These are phyloP conservation scores for Heteractis magnifica DNA, from an alignment of 92 coral and sea anemone species.

Conservation along the genomic window DNA sequence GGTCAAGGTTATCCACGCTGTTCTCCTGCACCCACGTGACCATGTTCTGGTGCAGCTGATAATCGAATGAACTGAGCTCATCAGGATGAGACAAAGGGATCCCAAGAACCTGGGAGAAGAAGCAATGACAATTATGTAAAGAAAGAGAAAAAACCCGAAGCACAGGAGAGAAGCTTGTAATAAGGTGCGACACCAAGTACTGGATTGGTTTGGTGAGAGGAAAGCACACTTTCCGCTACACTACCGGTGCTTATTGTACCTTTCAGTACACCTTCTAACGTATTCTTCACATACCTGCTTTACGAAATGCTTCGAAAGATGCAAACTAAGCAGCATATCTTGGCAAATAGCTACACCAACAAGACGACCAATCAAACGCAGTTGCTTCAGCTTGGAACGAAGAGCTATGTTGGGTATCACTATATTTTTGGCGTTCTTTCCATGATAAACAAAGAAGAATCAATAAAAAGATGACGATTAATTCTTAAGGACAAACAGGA, in stretches of 20 bases:
- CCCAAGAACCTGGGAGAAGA: conserved; percentile 68
- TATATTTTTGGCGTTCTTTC: conserved; percentile 4
- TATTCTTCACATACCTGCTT: conserved; percentile 67
- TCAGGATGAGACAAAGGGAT: conserved; percentile 85
- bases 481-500: too few relatives aligned
- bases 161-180: too few relatives aligned
- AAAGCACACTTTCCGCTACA: too few relatives aligned
- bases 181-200: not conserved
- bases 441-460: not conserved
- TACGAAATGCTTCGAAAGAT: conserved; percentile 86
- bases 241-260: too few relatives aligned
- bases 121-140: not conserved
- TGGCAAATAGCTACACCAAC: conserved; percentile 86
- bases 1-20: conserved; percentile 68
- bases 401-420: conserved; percentile 40
- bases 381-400: conserved; percentile 73
- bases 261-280: too few relatives aligned
- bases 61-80: conserved; percentile 89
- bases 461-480: too few relatives aligned
- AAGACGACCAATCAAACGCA: conserved; percentile 79
- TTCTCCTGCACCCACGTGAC: conserved; percentile 82
- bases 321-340: conserved; percentile 66
- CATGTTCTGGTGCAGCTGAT: conserved; percentile 72
- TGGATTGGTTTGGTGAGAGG: too few relatives aligned
- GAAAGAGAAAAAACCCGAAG: not conserved